A percentile compares a stretch with the other conserved stretches of the same genome.
Conservation (phyloP, 1,140 invertebrate species). For the Meloidogyne chitwoodi region DNA sequence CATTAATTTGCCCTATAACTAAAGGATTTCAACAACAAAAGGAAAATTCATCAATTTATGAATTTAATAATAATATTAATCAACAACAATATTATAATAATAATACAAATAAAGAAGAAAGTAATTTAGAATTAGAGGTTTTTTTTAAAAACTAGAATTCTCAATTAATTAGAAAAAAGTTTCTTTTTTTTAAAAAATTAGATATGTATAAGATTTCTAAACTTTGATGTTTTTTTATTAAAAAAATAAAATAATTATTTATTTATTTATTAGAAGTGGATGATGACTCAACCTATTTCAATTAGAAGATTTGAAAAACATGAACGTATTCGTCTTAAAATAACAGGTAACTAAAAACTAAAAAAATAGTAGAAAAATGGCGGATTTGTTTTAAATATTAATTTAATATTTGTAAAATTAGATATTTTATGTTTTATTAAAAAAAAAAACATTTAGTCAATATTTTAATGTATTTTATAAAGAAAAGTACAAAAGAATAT, state of each 20-base stretch:
- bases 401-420: not conserved
- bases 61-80: not conserved
- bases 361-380: not conserved
- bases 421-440: not conserved
- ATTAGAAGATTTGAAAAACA: conserved; percentile 18
- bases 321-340: conserved; percentile 21
- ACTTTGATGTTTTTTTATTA: too few species aligned
- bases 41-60: not conserved
- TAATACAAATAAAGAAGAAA: not conserved
- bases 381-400: not conserved
- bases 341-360: conserved; percentile 8
- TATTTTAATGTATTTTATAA: not conserved
- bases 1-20: not conserved
- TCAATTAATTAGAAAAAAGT: too few species aligned
- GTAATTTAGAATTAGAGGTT: not conserved
- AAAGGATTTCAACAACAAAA: not conserved
- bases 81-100: not conserved
- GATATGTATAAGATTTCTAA: too few species aligned
- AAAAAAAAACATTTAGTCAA: not conserved
- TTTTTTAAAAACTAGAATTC: not conserved
- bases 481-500: not conserved
- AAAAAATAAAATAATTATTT: too few species aligned
- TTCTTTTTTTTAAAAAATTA: too few species aligned
- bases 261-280: conserved; percentile 15
- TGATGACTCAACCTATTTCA: conserved; percentile 16